Evolutionary conservation across 2,888 invertebrate species (phyloP).

Genomic region (Dexiosoma caninum): DNA sequence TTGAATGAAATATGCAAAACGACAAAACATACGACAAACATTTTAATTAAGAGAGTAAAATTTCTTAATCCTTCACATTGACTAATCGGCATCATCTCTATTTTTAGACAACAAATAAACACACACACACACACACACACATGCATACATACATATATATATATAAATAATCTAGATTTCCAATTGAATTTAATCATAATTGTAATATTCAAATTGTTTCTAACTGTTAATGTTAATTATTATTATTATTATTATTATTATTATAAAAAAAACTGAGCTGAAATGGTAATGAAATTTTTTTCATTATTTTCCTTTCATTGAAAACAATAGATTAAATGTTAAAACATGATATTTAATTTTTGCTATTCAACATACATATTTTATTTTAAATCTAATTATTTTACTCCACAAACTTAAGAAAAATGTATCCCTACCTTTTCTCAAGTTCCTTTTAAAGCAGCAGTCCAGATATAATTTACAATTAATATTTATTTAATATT

Average conservation of each 20-base stretch:
- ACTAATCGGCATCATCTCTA: conserved; percentile 43
- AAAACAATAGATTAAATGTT: conserved; percentile 48
- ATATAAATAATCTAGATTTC: conserved; percentile 4
- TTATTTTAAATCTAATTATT: conserved; percentile 7
- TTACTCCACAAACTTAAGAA: neutral
- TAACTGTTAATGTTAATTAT: conserved; percentile 60
- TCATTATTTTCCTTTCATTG: conserved; percentile 39
- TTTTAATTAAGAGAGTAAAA: conserved; percentile 50
- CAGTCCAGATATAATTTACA: neutral
- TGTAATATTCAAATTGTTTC: conserved; percentile 44
- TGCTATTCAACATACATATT: conserved; percentile 45
- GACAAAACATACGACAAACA: neutral
- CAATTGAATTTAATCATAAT: neutral
- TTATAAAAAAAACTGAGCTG: conserved; percentile 7
- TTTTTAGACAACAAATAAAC: conserved; percentile 5
- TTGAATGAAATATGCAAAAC: neutral
- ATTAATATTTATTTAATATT: conserved; percentile 26
- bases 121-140: conserved; percentile 3
- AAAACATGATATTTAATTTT: conserved; percentile 30
- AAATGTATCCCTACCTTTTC: neutral
- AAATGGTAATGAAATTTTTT: conserved; percentile 50
- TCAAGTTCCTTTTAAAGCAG: conserved; percentile 5
- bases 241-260: too few relatives aligned
- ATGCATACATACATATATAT: neutral
- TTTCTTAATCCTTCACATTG: neutral